Percentiles rank a stretch among this genome's conserved stretches.
These are phyloP conservation scores for Clamator glandarius DNA, from an alignment of 2,797 vertebrate species.

Conservation along the genomic window DNA sequence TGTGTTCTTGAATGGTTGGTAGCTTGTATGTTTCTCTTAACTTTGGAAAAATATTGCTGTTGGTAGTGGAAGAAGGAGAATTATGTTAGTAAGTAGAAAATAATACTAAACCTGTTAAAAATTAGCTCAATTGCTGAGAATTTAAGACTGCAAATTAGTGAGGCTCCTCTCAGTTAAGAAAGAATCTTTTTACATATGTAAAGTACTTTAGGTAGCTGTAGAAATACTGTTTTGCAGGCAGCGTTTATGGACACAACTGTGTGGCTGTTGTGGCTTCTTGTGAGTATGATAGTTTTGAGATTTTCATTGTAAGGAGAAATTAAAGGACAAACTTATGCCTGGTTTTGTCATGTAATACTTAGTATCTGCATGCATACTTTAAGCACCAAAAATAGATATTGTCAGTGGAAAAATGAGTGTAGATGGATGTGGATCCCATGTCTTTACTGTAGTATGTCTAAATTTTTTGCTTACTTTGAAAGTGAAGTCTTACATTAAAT, in stretches of 20 bases:
- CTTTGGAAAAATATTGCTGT: neutral
- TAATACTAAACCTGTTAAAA: neutral
- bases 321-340: neutral
- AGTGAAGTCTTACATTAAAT: neutral
- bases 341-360: neutral
- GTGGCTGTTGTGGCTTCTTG: neutral
- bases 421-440: neutral
- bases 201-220: neutral
- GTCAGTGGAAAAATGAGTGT: neutral
- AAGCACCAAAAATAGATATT: neutral
- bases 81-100: neutral
- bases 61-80: neutral
- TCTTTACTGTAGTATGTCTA: neutral
- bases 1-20: neutral
- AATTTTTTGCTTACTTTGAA: neutral
- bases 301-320: neutral
- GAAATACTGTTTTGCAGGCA: neutral
- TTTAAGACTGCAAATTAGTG: neutral
- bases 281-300: neutral
- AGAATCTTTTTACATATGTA: neutral
- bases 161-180: neutral
- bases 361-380: accelerated
- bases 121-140: neutral
- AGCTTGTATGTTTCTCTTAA: neutral
- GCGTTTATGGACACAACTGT: neutral